Percentiles rank a stretch among this genome's conserved stretches.
Evolutionary conservation across 2,113 vertebrate genomes (phyloP).

Genomic region (Apaloderma vittatum): DNA sequence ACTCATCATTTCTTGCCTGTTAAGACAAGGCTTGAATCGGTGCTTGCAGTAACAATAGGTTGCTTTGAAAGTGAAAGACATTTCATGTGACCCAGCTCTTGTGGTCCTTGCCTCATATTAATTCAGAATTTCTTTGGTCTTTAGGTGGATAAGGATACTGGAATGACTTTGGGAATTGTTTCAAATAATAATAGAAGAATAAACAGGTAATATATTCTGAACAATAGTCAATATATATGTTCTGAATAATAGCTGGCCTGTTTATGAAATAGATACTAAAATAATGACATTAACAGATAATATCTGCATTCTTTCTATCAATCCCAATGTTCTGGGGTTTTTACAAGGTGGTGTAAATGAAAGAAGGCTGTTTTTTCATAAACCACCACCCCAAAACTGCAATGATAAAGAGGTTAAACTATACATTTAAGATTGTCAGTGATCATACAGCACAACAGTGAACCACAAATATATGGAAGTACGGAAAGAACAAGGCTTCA

Average conservation of each 20-base stretch:
- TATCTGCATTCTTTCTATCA: background rate
- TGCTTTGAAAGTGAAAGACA: background rate
- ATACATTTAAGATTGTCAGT: background rate
- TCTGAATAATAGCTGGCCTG: background rate
- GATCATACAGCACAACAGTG: background rate
- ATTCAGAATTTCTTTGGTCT: background rate
- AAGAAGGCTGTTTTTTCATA: background rate
- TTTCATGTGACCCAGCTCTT: background rate
- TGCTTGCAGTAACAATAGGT: background rate
- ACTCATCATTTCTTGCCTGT: conserved; percentile 62
- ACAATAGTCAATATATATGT: background rate
- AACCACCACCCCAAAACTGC: background rate
- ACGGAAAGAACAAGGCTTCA: background rate
- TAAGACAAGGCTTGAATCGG: conserved; percentile 7
- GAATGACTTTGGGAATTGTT: background rate
- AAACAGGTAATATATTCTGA: background rate
- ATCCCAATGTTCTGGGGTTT: background rate
- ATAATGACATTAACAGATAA: background rate
- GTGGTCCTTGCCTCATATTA: background rate
- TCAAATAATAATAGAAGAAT: background rate
- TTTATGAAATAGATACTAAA: background rate
- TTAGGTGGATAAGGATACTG: background rate
- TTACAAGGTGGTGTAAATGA: background rate
- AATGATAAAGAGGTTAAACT: background rate
- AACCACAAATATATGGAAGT: background rate